Percentiles rank a stretch among this genome's conserved stretches.
phyloP scores from a whole-genome alignment of 2,888 invertebrate genomes.

The Drosophila histrio region DNA sequence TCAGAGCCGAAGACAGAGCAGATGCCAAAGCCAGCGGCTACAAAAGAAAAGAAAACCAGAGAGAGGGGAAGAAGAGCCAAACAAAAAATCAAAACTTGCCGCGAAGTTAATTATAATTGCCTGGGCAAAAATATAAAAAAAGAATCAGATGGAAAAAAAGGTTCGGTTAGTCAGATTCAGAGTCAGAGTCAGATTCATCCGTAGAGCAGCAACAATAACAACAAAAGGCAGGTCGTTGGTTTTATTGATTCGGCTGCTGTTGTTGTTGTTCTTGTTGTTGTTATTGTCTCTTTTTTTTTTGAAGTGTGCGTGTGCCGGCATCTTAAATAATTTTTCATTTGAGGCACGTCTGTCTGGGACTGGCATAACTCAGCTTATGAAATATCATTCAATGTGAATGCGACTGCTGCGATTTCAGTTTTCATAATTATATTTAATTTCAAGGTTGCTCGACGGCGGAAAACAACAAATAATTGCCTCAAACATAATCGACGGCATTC shows the following conservation, averaged over 20 bases:
- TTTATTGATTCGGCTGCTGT: constrained; percentile 71
- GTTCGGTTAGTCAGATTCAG: constrained; percentile 38
- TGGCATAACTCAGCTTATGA: constrained; percentile 60
- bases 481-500: constrained; percentile 57
- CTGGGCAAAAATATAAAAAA: constrained; percentile 61
- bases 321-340: constrained; percentile 78
- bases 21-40: constrained; percentile 30
- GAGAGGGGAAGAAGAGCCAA: constrained; percentile 14
- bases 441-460: constrained; percentile 68
- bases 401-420: constrained; percentile 60
- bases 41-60: not conserved
- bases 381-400: constrained; percentile 69
- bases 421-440: constrained; percentile 80
- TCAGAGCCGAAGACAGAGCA: constrained; percentile 10
- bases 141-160: constrained; percentile 23
- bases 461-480: constrained; percentile 68
- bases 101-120: constrained; percentile 79
- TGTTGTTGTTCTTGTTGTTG: constrained; percentile 24
- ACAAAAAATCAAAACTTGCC: constrained; percentile 77
- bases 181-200: constrained; percentile 45
- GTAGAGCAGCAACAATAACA: constrained; percentile 24
- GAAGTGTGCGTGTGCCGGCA: constrained; percentile 74
- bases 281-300: constrained; percentile 25
- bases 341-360: constrained; percentile 59
- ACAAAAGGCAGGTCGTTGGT: constrained; percentile 53